Evolutionary conservation across 1,140 invertebrate genomes (phyloP).

Genomic region (Brachionus rotundiformis): DNA sequence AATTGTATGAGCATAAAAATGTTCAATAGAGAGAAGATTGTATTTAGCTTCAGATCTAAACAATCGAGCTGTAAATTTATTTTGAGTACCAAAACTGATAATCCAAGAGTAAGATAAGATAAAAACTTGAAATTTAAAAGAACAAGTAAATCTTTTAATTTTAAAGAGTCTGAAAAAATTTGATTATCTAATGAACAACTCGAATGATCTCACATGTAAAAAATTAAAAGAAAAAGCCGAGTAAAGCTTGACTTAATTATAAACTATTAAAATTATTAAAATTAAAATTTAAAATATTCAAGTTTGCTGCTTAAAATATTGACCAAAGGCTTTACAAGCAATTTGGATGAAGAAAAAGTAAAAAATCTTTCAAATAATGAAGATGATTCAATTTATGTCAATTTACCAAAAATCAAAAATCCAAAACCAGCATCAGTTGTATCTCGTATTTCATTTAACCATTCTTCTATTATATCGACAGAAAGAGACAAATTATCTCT

Average conservation of each 20-base stretch:
- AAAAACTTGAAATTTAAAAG: too few species aligned
- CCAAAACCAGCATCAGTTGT: not conserved
- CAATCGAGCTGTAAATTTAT: conserved; percentile 12
- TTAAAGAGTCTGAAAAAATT: not conserved
- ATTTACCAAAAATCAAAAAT: conserved; percentile 25
- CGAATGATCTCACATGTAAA: not conserved
- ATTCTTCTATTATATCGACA: conserved; percentile 35
- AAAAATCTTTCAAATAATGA: not conserved
- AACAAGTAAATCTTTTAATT: too few species aligned
- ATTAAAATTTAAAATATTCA: not conserved
- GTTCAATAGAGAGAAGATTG: not conserved
- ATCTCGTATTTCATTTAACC: not conserved
- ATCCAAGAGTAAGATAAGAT: not conserved
- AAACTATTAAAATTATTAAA: not conserved
- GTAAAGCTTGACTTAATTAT: too few species aligned
- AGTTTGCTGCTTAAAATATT: conserved; percentile 16
- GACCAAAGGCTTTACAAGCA: not conserved
- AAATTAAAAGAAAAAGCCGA: conserved; percentile 20
- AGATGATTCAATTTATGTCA: not conserved
- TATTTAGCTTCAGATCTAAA: not conserved
- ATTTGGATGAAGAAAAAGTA: not conserved
- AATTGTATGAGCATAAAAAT: conserved; percentile 28
- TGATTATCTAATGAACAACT: not conserved
- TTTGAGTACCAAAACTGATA: not conserved
- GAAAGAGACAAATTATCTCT: not conserved